Evolutionary conservation across 1,140 invertebrate genomes (phyloP).

Genomic region (Brachionus asplanchnoidis): DNA sequence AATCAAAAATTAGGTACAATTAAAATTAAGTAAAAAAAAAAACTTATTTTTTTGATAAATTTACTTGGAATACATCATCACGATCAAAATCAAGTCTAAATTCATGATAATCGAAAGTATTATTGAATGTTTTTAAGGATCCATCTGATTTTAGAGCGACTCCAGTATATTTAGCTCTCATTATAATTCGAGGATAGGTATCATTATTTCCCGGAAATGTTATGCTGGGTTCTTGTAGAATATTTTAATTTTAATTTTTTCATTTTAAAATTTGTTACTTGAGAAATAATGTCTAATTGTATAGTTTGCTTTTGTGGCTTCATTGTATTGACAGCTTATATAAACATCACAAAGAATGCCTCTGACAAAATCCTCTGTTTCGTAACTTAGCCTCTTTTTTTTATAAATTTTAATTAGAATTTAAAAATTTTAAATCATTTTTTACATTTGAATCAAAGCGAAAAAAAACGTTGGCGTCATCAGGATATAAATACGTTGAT

Average conservation of each 20-base stretch:
- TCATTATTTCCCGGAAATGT: background rate
- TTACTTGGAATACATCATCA: slow-evolving; percentile 24
- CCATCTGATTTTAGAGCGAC: background rate
- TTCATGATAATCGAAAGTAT: slow-evolving; percentile 23
- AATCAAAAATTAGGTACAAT: background rate
- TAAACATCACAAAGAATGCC: slow-evolving; percentile 30
- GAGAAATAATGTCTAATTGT: slow-evolving; percentile 5
- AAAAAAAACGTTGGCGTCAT: background rate
- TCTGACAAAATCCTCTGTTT: background rate
- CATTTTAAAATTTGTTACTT: background rate
- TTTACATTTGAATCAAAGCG: background rate
- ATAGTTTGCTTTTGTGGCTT: slow-evolving; percentile 4
- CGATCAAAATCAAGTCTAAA: background rate
- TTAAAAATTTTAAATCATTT: background rate
- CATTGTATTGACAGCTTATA: slow-evolving; percentile 17
- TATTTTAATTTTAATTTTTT: background rate
- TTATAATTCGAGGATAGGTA: background rate
- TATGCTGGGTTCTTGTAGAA: background rate
- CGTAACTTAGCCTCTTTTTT: background rate
- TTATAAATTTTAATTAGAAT: background rate
- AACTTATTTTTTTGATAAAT: background rate
- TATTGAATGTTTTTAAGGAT: background rate
- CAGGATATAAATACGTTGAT: background rate
- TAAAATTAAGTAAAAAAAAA: background rate
- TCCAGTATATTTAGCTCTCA: slow-evolving; percentile 14